Percentiles rank a stretch among this genome's conserved stretches.
Conservation (phyloP, 2,113 vertebrate genomes). For the Halichoeres trimaculatus region DNA sequence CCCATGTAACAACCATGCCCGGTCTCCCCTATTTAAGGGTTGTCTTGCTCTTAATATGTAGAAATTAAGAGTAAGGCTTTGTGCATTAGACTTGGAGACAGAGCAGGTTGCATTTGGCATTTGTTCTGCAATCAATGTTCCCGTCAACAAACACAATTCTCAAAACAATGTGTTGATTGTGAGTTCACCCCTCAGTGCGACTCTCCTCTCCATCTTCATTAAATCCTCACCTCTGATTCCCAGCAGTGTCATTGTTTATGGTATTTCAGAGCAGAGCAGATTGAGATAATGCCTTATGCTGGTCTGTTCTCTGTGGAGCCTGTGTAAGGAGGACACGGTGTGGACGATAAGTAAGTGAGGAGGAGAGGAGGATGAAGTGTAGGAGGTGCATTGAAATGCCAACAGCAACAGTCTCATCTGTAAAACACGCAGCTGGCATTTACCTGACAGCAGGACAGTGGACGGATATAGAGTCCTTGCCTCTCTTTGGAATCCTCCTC, state of each 20-base stretch:
- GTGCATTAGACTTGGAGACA: no score
- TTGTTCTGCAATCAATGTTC: no score
- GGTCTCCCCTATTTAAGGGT: no score
- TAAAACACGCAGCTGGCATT: conserved; percentile 74
- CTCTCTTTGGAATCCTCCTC: conserved; percentile 28
- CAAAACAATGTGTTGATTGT: no score
- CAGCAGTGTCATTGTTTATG: conserved; percentile 4
- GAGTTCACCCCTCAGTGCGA: background rate
- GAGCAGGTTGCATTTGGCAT: no score
- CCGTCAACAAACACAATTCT: no score
- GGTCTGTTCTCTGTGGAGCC: conserved; percentile 1
- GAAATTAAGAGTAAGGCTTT: no score
- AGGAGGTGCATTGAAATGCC: conserved; percentile 64
- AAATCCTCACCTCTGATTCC: background rate
- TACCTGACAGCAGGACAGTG: conserved; percentile 68
- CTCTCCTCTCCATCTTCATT: background rate
- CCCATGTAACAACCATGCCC: no score
- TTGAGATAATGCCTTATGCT: conserved; percentile 32
- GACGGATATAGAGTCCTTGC: conserved; percentile 23
- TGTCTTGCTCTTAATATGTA: no score
- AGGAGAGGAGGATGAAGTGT: conserved; percentile 48
- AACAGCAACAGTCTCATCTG: conserved; percentile 66
- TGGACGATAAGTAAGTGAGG: conserved; percentile 33
- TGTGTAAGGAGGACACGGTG: conserved; percentile 5
- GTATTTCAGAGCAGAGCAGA: conserved; percentile 11